A percentile compares a stretch with the other conserved stretches of the same genome.
These are phyloP conservation scores for Dendropsophus ebraccatus DNA, from an alignment of 2,113 vertebrate species.

Conservation along the genomic window DNA sequence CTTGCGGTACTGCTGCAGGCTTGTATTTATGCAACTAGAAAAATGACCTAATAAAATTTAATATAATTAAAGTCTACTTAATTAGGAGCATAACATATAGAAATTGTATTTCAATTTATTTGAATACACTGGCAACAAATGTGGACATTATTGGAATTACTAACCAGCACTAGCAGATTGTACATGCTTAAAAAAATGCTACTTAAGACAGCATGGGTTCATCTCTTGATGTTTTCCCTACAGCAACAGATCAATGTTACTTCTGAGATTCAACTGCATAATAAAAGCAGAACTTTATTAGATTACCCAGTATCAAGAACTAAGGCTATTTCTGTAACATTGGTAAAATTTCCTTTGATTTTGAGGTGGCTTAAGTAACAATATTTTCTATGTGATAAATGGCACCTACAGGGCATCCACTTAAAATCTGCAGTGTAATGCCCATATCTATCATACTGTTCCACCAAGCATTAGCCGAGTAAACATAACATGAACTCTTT, in stretches of 20 bases:
- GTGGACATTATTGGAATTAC: neutral
- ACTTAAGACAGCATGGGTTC: slow-evolving; percentile 21
- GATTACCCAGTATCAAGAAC: neutral
- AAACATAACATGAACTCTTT: neutral
- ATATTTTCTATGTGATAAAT: neutral
- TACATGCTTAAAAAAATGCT: slow-evolving; percentile 19
- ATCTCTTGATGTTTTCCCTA: slow-evolving; percentile 32
- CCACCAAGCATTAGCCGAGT: neutral
- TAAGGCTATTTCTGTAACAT: neutral
- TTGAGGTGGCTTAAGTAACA: slow-evolving; percentile 8
- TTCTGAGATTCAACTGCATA: slow-evolving; percentile 26
- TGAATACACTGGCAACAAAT: neutral
- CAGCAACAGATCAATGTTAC: slow-evolving; percentile 36
- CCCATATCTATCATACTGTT: neutral
- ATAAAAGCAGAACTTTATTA: slow-evolving; percentile 10
- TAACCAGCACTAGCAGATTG: neutral
- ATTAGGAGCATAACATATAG: neutral
- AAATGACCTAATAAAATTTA: too few relatives aligned
- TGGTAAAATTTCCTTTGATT: slow-evolving; percentile 16
- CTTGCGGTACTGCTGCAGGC: too few relatives aligned
- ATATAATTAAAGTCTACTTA: neutral
- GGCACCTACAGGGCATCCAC: neutral
- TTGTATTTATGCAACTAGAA: too few relatives aligned
- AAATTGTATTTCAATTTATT: neutral
- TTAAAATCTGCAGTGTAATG: neutral